phyloP scores from a whole-genome alignment of 2,888 invertebrate genomes.

The Catocala nupta region DNA sequence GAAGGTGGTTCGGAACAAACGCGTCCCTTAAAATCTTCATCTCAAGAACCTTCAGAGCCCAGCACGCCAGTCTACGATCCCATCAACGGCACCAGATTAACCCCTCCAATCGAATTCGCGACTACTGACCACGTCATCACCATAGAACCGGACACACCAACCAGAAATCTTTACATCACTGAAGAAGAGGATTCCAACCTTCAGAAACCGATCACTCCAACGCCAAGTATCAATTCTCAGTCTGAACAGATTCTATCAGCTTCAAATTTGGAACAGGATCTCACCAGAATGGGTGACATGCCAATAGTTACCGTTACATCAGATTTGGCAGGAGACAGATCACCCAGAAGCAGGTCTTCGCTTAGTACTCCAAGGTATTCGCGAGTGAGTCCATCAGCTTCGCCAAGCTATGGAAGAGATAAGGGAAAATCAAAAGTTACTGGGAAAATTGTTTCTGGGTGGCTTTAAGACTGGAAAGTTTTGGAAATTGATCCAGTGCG shows the following conservation, averaged over 20 bases:
- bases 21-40: constrained; percentile 67
- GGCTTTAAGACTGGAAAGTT: constrained; percentile 84
- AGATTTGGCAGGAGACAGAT: constrained; percentile 28
- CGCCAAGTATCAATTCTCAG: constrained; percentile 64
- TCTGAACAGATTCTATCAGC: constrained; percentile 78
- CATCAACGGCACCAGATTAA: constrained; percentile 55
- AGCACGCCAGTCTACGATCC: constrained; percentile 66
- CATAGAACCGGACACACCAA: constrained; percentile 74
- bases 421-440: constrained; percentile 91
- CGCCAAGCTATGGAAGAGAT: constrained; percentile 76
- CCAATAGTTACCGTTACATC: constrained; percentile 40
- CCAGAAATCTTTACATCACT: constrained; percentile 70
- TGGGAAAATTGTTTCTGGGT: constrained; percentile 91
- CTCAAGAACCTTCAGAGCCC: constrained; percentile 71
- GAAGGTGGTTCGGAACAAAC: constrained; percentile 71
- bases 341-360: constrained; percentile 45
- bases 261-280: constrained; percentile 68
- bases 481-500: neutral
- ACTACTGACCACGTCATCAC: constrained; percentile 70
- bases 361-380: constrained; percentile 57
- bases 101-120: constrained; percentile 65
- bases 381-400: constrained; percentile 74
- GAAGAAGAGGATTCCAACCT: constrained; percentile 71
- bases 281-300: constrained; percentile 52
- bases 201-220: constrained; percentile 77